Evolutionary conservation across 2,888 invertebrate species (phyloP).

Genomic region (Amblyteles armatorius): DNA sequence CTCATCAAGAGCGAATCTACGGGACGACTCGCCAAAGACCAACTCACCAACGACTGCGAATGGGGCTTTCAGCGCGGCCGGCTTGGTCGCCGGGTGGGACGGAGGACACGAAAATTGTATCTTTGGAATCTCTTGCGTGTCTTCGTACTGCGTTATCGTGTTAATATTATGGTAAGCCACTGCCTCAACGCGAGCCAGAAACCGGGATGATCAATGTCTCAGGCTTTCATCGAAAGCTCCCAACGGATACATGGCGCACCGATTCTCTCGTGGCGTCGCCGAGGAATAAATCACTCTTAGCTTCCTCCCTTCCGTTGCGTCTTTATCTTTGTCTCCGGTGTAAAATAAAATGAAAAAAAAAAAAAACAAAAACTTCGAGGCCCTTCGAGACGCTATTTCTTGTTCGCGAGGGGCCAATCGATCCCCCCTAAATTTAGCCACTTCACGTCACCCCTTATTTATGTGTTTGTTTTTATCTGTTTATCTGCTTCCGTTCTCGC

Average conservation of each 20-base stretch:
- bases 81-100: too few relatives aligned
- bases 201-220: not conserved
- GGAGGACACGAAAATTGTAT: too few relatives aligned
- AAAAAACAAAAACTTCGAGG: not conserved
- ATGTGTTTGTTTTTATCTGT: too few relatives aligned
- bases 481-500: not conserved
- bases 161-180: not conserved
- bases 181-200: not conserved
- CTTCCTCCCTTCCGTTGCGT: not conserved
- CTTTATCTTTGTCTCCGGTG: not conserved
- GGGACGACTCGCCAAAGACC: too few relatives aligned
- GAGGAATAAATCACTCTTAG: slow-evolving; percentile 1
- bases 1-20: too few relatives aligned
- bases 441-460: slow-evolving; percentile 4
- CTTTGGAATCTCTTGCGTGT: not conserved
- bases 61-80: too few relatives aligned
- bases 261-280: not conserved
- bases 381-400: slow-evolving; percentile 17
- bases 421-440: slow-evolving; percentile 4
- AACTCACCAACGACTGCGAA: too few relatives aligned
- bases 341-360: not conserved
- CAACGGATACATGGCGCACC: not conserved
- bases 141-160: not conserved
- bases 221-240: not conserved
- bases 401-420: slow-evolving; percentile 23